phyloP scores from a whole-genome alignment of 2,888 invertebrate genomes.

The Limnephilus rhombicus region DNA sequence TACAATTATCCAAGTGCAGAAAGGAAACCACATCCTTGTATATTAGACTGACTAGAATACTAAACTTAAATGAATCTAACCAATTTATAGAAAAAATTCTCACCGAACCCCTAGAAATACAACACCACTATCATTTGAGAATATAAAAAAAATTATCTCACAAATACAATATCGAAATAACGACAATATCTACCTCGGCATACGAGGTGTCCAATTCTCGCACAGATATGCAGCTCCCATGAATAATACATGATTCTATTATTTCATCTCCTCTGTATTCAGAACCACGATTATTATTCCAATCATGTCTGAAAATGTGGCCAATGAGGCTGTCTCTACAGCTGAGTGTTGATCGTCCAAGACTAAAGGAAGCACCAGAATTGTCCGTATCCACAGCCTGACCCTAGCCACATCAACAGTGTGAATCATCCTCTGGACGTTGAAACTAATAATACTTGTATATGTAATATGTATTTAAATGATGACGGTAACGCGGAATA shows the following conservation, averaged over 20 bases:
- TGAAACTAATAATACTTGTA: constrained; percentile 2
- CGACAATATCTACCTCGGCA: background rate
- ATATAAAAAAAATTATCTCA: background rate
- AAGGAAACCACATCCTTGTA: background rate
- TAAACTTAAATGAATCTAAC: background rate
- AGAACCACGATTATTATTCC: background rate
- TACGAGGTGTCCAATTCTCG: background rate
- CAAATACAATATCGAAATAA: constrained; percentile 1
- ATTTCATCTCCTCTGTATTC: constrained; percentile 18
- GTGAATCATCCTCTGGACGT: constrained; percentile 29
- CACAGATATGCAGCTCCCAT: constrained; percentile 9
- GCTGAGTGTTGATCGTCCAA: background rate
- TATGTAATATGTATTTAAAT: constrained; percentile 16
- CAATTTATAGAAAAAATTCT: background rate
- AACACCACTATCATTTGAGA: background rate
- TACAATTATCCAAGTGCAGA: background rate
- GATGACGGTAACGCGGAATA: background rate
- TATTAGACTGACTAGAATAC: background rate
- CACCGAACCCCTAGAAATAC: background rate
- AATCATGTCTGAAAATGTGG: background rate
- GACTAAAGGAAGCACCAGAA: background rate
- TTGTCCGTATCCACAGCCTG: background rate
- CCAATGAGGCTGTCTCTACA: background rate
- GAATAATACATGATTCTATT: constrained; percentile 23
- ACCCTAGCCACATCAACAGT: background rate